Percentiles rank a stretch among this genome's conserved stretches.
Conservation (phyloP, 2,797 vertebrate species). For the Tapirus indicus region DNA sequence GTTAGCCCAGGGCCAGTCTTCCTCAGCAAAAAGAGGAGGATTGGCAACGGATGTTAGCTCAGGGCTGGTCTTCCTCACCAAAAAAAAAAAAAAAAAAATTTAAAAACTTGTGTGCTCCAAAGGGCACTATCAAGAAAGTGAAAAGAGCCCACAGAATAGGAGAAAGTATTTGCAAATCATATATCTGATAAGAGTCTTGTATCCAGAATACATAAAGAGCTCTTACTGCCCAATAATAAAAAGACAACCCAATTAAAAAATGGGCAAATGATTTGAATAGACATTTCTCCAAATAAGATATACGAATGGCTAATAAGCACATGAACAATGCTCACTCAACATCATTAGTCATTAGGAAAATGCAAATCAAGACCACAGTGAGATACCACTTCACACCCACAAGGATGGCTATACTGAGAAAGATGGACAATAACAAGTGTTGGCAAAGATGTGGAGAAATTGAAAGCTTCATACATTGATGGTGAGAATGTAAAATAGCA, state of each 20-base stretch:
- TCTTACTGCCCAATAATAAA: background rate
- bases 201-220: background rate
- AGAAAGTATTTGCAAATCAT: slow-evolving; percentile 34
- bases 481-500: background rate
- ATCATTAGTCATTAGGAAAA: background rate
- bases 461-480: background rate
- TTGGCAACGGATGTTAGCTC: no score
- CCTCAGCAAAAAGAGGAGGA: no score
- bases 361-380: background rate
- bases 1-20: no score
- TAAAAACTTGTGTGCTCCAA: background rate
- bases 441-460: background rate
- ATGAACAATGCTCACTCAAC: background rate
- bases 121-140: background rate
- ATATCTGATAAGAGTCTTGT: background rate
- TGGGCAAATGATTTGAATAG: background rate
- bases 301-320: background rate
- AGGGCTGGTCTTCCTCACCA: no score
- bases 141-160: background rate
- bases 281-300: slow-evolving; percentile 30
- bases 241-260: slow-evolving; percentile 8
- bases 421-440: background rate
- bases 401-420: slow-evolving; percentile 8
- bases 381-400: background rate
- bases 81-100: background rate